Conservation (phyloP, 2,113 vertebrate genomes). For the Scopus umbretta region DNA sequence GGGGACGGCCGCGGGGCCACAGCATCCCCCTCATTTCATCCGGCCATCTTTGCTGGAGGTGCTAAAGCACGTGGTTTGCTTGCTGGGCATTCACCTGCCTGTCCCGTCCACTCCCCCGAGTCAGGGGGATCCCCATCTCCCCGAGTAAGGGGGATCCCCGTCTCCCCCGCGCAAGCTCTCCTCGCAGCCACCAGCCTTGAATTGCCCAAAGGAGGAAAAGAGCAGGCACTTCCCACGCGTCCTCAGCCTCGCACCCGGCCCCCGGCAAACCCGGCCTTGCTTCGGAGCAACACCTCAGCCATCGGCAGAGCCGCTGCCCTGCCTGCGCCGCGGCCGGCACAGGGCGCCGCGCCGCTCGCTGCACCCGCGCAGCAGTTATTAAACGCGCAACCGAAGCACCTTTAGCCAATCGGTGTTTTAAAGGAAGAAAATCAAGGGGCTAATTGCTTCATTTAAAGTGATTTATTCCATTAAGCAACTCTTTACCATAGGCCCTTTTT, state of each 20-base stretch:
- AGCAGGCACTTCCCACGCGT: background rate
- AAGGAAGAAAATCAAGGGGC: slow-evolving; percentile 15
- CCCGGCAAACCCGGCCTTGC: background rate
- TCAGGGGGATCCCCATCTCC: background rate
- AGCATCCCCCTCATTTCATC: no score
- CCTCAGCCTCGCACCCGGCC: background rate
- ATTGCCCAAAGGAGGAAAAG: background rate
- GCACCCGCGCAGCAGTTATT: accelerated
- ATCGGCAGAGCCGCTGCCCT: background rate
- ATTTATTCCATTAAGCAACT: slow-evolving; percentile 68
- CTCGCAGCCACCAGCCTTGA: background rate
- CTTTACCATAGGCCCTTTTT: slow-evolving; percentile 49
- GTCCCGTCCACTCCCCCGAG: background rate
- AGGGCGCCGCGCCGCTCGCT: accelerated
- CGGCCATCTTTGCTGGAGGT: no score
- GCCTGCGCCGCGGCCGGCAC: background rate
- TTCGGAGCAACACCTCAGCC: background rate
- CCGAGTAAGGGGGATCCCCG: background rate
- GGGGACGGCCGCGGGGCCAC: background rate
- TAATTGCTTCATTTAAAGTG: slow-evolving; percentile 63
- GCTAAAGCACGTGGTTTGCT: background rate
- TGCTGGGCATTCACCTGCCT: accelerated
- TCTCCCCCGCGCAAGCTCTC: background rate
- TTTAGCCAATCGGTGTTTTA: background rate
- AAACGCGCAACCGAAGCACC: background rate